phyloP scores from a whole-genome alignment of 1,140 invertebrate species.

The Penaeus vannamei region DNA sequence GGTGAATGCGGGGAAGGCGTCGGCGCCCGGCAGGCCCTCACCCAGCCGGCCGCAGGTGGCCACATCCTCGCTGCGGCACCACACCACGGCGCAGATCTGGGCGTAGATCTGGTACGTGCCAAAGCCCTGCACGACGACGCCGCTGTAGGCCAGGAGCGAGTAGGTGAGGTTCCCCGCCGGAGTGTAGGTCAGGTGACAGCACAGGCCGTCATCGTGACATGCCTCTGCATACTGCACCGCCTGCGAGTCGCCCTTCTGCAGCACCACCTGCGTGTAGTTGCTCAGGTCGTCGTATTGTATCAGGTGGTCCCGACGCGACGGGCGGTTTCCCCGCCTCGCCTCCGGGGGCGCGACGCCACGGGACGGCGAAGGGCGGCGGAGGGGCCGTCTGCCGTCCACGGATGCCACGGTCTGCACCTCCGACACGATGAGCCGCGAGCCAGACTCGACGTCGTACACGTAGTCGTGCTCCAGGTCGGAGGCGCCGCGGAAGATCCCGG shows the following conservation, averaged over 20 bases:
- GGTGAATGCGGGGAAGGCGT: slow-evolving; percentile 49
- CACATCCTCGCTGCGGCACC: slow-evolving; percentile 52
- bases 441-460: slow-evolving; percentile 54
- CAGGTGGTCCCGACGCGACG: slow-evolving; percentile 14
- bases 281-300: slow-evolving; percentile 46
- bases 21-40: slow-evolving; percentile 25
- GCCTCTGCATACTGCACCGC: slow-evolving; percentile 21
- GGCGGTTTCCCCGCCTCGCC: background rate
- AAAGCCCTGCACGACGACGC: background rate
- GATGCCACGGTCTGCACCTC: slow-evolving; percentile 50
- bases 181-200: slow-evolving; percentile 55
- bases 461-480: slow-evolving; percentile 72
- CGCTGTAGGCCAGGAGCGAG: slow-evolving; percentile 62
- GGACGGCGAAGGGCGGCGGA: background rate
- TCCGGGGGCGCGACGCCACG: background rate
- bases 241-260: slow-evolving; percentile 4
- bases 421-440: slow-evolving; percentile 51
- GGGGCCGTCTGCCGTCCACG: background rate
- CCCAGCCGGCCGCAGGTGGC: slow-evolving; percentile 48
- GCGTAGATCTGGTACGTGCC: slow-evolving; percentile 39
- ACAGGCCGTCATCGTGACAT: slow-evolving; percentile 60
- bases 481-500: slow-evolving; percentile 76
- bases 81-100: slow-evolving; percentile 58
- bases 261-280: slow-evolving; percentile 38
- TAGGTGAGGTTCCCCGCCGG: slow-evolving; percentile 54